Evolutionary conservation across 2,113 vertebrate species (phyloP).

Genomic region (Pelvicachromis taeniatus): DNA sequence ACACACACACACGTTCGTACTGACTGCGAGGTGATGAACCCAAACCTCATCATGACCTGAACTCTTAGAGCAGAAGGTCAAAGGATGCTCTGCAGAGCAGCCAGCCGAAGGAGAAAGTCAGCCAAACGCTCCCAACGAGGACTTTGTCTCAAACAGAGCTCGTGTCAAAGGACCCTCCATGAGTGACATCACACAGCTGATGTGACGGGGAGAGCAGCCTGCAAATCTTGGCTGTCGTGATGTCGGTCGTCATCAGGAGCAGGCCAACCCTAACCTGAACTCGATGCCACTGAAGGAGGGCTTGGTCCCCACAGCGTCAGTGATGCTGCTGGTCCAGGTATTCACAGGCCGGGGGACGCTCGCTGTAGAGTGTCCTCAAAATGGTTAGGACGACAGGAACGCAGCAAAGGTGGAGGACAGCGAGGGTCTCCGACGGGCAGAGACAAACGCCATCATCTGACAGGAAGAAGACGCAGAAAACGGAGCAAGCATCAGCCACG

Average conservation of each 20-base stretch:
- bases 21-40: fast-evolving
- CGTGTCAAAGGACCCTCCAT: too few species aligned
- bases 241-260: background rate
- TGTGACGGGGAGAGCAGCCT: too few species aligned
- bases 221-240: too few species aligned
- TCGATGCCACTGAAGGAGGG: background rate
- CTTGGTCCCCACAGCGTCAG: background rate
- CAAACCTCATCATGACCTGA: background rate
- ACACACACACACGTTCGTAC: background rate
- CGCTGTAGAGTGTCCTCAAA: background rate
- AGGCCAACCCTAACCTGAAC: background rate
- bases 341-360: background rate
- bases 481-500: too few species aligned
- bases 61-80: background rate
- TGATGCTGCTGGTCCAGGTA: background rate
- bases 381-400: too few species aligned
- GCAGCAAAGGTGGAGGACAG: too few species aligned
- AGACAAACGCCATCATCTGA: too few species aligned
- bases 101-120: background rate
- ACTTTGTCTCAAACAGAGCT: too few species aligned
- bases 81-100: fast-evolving
- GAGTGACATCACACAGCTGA: too few species aligned
- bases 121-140: background rate
- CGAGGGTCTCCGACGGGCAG: too few species aligned
- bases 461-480: too few species aligned